Base-by-base conservation (phyloP, 2,113 vertebrate genomes). In the Scatophagus argus region DNA sequence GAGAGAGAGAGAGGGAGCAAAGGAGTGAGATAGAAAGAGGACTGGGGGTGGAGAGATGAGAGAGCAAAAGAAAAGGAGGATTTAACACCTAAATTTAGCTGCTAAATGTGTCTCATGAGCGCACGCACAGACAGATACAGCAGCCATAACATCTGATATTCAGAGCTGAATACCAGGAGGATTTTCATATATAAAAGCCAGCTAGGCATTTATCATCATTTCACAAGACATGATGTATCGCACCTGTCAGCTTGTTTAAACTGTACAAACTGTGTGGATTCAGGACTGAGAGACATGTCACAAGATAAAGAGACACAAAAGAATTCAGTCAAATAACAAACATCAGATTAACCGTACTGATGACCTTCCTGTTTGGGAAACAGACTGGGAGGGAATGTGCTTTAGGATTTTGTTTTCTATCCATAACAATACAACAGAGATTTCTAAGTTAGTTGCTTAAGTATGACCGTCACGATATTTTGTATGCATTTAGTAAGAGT, bases 11-110 rank as follows among this genome's bases (percentile, higher is more conserved):
- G 34, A 71, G 27, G 8, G 65, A 52, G 23, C 39, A 70, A 46
- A 66, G n/a, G 27, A 59, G 71, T 10, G 17, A 63, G 69, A 41
- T 32, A 8, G 36, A 49, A 44, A 67, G 61, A 71, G 72, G 55
- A 17, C 23, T 21, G 75, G 54, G 76, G 75, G 62, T 62, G 65
- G 69, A 79, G 61, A 62, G 52, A 77, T 67, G 85, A 75, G 68
- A 75, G 72, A 73, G 60, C 32, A 11, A n/a, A 67, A 61, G 60
- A 81, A 74, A 87, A 52, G 60, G 49, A 39, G 74, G 84, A 84
- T 82, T 88, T 83, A 64, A 59, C 70, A 29, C 70, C 81, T 76
- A 80, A 79, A 84, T 89, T 78, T 77, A 82, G 82, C 74, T 14
- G 23, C 63, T 70, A 66, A 89, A 81, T 79, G 34, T 60, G 52